Evolutionary conservation across 2,888 invertebrate species (phyloP), one percentile per base, ranked within the genome.

Genomic region (Lepeophtheirus nordmannii): DNA sequence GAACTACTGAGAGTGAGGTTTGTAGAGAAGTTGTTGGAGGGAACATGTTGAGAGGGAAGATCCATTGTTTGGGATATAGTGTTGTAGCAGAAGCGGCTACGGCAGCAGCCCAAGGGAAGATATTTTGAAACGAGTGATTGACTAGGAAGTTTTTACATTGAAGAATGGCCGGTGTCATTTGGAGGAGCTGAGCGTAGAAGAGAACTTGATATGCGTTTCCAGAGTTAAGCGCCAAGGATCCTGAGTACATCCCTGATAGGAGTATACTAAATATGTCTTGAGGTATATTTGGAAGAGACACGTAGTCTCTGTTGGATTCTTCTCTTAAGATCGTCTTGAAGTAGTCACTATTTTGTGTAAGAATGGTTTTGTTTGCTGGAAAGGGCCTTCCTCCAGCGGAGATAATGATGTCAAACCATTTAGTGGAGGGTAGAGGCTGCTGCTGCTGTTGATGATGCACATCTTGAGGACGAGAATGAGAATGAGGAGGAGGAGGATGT

Each of bases 221-320:
- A 69, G 82, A 76, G 70, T 82, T 84, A 37, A 85, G 77, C 72
- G 85, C 84, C 71, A 86, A 75, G 70, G 81, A 82, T 23, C 85
- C 85, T 9, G 85, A 85, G 75, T 85, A 85, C 84, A 86, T 85
- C 77, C 84, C 85, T 23, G 83, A 82, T 41, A 86, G 75, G 8
- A 86, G 75, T 0, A 83, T 82, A 0, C 83, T 82, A 73, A 85
- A 85, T 68, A 76, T 75, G 67, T 77, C 76, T 7, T 72, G 69
- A 12, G 70, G 70, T 12, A 70, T 71, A 69, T 70, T 71, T 10
- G 72, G 72, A 61, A 73, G 69, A 46, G 69, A 63, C 41, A 70
- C 63, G 71, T 67, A 37, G 64, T 62, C 23, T 70, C 70, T 30
- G 71, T 68, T 65, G 76, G 68, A 10, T 76, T 73, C 63, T 84